Evolutionary conservation across 2,888 invertebrate species (phyloP).

Genomic region (Lathronympha strigana): DNA sequence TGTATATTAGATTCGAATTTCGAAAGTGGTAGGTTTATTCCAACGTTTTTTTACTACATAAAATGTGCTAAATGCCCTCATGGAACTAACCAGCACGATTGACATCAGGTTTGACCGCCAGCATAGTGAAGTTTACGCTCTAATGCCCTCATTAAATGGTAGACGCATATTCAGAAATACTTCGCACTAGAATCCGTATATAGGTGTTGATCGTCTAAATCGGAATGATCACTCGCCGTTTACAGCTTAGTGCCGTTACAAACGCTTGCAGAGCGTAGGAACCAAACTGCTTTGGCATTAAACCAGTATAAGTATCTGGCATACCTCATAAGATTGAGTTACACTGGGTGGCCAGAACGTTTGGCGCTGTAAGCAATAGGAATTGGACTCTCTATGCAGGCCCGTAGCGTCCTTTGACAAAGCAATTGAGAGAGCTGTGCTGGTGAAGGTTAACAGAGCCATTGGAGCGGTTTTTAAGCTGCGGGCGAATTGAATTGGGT

Average conservation of each 20-base stretch:
- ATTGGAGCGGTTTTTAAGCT: constrained; percentile 4
- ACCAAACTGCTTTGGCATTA: not conserved
- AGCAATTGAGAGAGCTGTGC: constrained; percentile 13
- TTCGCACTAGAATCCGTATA: constrained; percentile 12
- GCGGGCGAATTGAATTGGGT: not conserved
- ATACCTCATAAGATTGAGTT: not conserved
- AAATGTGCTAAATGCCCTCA: too few species aligned
- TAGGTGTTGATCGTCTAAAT: constrained; percentile 11
- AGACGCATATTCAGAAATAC: not conserved
- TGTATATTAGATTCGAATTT: too few species aligned
- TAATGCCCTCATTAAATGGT: too few species aligned
- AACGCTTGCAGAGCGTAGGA: not conserved
- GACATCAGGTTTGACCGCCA: too few species aligned
- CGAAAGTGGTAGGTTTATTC: too few species aligned
- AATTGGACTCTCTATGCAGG: constrained; percentile 27
- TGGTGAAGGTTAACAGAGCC: constrained; percentile 7
- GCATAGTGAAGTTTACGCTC: too few species aligned
- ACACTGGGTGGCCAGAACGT: not conserved
- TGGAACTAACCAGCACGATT: too few species aligned
- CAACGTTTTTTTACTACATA: too few species aligned
- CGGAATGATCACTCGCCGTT: constrained; percentile 18
- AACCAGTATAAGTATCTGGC: not conserved
- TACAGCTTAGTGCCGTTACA: not conserved
- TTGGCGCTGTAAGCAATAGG: not conserved
- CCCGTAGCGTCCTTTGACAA: constrained; percentile 27